phyloP scores from a whole-genome alignment of 2,888 invertebrate genomes.

The Alitta virens region DNA sequence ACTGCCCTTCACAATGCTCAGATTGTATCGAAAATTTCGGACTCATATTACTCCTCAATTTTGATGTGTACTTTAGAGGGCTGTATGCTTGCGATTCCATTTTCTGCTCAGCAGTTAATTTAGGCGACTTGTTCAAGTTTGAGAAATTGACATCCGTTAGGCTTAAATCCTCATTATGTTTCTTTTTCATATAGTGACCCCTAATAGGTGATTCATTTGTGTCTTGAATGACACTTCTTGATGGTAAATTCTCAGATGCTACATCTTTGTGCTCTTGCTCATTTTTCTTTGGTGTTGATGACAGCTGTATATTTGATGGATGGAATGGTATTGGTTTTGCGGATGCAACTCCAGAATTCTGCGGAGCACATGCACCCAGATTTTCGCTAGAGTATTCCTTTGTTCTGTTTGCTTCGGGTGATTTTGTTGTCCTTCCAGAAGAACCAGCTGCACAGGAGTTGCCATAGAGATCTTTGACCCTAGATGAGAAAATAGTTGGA shows the following conservation, averaged over 20 bases:
- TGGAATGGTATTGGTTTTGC: conserved; percentile 21
- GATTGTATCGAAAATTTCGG: too few relatives aligned
- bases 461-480: conserved; percentile 28
- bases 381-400: background rate
- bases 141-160: background rate
- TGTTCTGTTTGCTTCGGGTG: background rate
- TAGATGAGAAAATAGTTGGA: too few relatives aligned
- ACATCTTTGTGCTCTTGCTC: background rate
- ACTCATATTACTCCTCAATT: too few relatives aligned
- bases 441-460: background rate
- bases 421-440: background rate
- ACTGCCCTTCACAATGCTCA: too few relatives aligned
- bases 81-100: too few relatives aligned
- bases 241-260: background rate
- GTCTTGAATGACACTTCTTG: conserved; percentile 4
- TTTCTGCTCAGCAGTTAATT: too few relatives aligned
- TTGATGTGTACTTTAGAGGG: too few relatives aligned
- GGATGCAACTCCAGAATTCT: conserved; percentile 1
- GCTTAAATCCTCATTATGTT: background rate
- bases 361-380: background rate
- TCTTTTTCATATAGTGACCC: conserved; percentile 21
- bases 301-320: conserved; percentile 26
- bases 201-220: conserved; percentile 20
- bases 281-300: conserved; percentile 24
- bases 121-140: too few relatives aligned